Percentiles rank a stretch among this genome's conserved stretches.
These are phyloP conservation scores for Parasteatoda tepidariorum DNA, from an alignment of 1,140 invertebrate genomes.

Conservation along the genomic window DNA sequence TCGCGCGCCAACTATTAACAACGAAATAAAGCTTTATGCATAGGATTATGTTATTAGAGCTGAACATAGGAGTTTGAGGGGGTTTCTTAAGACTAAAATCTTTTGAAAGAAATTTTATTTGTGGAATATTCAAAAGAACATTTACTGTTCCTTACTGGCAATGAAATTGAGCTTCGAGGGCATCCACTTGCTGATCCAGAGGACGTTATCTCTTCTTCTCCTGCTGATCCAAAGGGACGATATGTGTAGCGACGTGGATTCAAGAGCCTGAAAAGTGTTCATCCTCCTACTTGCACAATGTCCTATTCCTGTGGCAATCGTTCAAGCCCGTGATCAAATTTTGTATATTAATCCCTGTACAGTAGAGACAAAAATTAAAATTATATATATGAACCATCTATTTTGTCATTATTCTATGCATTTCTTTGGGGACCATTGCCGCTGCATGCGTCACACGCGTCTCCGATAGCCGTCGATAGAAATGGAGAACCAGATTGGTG, in stretches of 20 bases:
- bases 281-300: conserved; percentile 35
- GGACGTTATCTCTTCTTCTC: not conserved
- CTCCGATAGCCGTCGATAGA: no score
- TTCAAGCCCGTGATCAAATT: conserved; percentile 59
- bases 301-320: conserved; percentile 54
- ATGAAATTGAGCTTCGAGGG: conserved; percentile 48
- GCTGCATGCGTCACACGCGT: no score
- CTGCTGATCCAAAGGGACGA: not conserved
- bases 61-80: not conserved
- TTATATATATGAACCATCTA: conserved; percentile 52
- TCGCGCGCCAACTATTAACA: conserved; percentile 32
- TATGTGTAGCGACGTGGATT: not conserved
- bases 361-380: conserved; percentile 59
- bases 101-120: conserved; percentile 27
- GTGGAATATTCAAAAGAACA: no score
- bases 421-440: not conserved
- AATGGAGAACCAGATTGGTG: no score
- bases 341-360: conserved; percentile 61
- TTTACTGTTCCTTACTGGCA: conserved; percentile 12
- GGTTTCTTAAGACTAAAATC: conserved; percentile 57
- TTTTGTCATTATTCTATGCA: not conserved
- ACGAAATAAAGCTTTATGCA: conserved; percentile 32
- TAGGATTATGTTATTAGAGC: not conserved
- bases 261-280: conserved; percentile 22
- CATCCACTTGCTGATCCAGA: not conserved